These are phyloP conservation scores for Hydractinia echinata DNA, from an alignment of 30 jellyfish, hydroid and myxozoan species.

Conservation along the genomic window DNA sequence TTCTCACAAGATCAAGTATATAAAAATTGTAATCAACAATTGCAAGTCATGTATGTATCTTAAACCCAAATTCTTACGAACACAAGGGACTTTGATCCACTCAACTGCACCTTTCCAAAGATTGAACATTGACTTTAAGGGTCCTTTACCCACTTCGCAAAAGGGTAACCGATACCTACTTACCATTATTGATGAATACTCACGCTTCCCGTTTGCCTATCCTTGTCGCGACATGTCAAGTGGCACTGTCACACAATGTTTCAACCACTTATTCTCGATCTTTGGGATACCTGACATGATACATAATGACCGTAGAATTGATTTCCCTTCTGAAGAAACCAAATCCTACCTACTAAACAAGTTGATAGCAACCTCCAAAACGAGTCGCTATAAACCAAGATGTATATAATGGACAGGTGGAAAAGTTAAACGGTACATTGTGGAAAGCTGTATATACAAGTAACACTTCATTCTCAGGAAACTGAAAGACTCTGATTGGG, in stretches of 20 bases:
- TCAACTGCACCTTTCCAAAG: constrained; percentile 17
- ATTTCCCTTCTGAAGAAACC: no score
- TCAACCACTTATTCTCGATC: constrained; percentile 8
- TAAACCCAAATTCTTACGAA: constrained; percentile 5
- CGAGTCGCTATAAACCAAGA: no score
- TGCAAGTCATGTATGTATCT: constrained; percentile 2
- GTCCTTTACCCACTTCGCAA: not conserved
- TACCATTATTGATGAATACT: constrained; percentile 7
- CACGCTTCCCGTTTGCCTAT: constrained; percentile 6
- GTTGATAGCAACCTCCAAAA: no score
- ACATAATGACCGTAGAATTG: no score
- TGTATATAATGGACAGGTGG: no score
- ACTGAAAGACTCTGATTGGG: no score
- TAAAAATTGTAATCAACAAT: not conserved
- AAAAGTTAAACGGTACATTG: no score
- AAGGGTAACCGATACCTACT: constrained; percentile 1
- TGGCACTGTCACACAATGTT: not conserved
- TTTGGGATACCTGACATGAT: no score
- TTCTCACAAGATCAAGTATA: not conserved
- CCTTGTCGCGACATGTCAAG: not conserved
- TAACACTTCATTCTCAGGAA: no score
- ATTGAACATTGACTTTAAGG: constrained; percentile 13
- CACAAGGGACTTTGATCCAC: no score
- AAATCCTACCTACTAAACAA: no score
- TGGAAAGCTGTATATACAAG: no score